Percentiles rank a stretch among this genome's conserved stretches.
Conservation (phyloP, 2,113 vertebrate genomes). For the Acanthochromis polyacanthus region DNA sequence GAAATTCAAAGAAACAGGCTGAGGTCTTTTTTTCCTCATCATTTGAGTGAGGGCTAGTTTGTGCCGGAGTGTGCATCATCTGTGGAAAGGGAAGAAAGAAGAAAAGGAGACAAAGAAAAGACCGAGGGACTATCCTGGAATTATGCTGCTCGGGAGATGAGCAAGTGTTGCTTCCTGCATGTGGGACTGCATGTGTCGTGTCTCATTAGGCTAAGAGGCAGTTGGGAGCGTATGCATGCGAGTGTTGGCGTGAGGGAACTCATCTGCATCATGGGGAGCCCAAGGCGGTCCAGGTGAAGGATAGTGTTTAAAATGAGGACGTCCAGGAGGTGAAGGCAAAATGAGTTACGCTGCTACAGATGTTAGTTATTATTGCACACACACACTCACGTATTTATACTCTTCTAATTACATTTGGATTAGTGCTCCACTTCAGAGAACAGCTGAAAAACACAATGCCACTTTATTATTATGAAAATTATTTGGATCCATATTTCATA, state of each 20-base stretch:
- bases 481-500: slow-evolving; percentile 58
- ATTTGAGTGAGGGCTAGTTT: slow-evolving; percentile 48
- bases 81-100: slow-evolving; percentile 14
- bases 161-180: slow-evolving; percentile 7
- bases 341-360: neutral
- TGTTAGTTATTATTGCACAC: slow-evolving; percentile 17
- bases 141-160: slow-evolving; percentile 4
- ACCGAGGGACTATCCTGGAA: slow-evolving; percentile 22
- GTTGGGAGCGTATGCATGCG: neutral
- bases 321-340: slow-evolving; percentile 10
- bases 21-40: slow-evolving; percentile 23
- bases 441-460: slow-evolving; percentile 45
- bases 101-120: slow-evolving; percentile 9
- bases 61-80: slow-evolving; percentile 14
- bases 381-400: slow-evolving; percentile 15
- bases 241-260: slow-evolving; percentile 6
- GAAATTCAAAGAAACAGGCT: slow-evolving; percentile 58
- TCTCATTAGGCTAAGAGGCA: slow-evolving; percentile 32
- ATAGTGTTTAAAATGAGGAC: slow-evolving; percentile 28
- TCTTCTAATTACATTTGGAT: slow-evolving; percentile 60
- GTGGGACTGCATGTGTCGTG: slow-evolving; percentile 14
- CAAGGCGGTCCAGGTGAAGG: slow-evolving; percentile 27
- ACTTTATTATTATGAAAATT: slow-evolving; percentile 51
- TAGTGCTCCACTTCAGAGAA: slow-evolving; percentile 41
- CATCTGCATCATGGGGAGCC: slow-evolving; percentile 30